Evolutionary conservation across 2,888 invertebrate genomes (phyloP), one percentile per base, ranked within the genome.

Genomic region (Serrognathus titanus): DNA sequence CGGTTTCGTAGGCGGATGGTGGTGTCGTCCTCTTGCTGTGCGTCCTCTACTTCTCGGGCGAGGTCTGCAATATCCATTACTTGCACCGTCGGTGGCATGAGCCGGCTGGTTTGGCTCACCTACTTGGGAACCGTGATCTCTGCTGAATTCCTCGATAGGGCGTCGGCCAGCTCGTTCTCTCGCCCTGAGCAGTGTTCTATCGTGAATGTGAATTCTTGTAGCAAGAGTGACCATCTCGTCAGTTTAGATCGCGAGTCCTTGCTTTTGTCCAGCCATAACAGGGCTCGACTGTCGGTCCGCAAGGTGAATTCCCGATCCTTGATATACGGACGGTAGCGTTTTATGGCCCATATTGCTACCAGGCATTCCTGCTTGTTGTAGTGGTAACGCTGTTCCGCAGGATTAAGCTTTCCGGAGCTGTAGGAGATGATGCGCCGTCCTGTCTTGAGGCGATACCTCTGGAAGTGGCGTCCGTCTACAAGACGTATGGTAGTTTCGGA

Each of bases 141-240:
- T n/a, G 12, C n/a, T 12, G 60, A 55, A 11, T 38, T 20, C 12
- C 55, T 38, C 10, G 59, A 59, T 9, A 59, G 50, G 6, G 37
- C 51, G 36, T 60, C 60, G 2, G 60, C 31, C n/a, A 59, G 51
- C 36, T 54, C 48, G 46, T 60, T 60, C 9, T 47, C 48, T n/a
- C 35, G 11, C 3, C 60, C 57, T 10, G 52, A 57, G 12, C 53
- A 54, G 36, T 60, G 69, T 2, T 70, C 66, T 0, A 65, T 54
- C 16, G 2, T 16, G 16, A 16, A 16, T 16, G 2, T 16, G 16
- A 16, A 16, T 2, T 57, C 55, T 11, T 16, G 24, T 16, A 24
- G 6, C 10, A 40, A 7, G 1, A 40, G 10, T 9, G 40, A 3
- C 40, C 40, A 40, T 6, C 40, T 7, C 6, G 40, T 40, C 12